Evolutionary conservation across 2,888 invertebrate genomes (phyloP).

Genomic region (Pseudococcus longispinus): DNA sequence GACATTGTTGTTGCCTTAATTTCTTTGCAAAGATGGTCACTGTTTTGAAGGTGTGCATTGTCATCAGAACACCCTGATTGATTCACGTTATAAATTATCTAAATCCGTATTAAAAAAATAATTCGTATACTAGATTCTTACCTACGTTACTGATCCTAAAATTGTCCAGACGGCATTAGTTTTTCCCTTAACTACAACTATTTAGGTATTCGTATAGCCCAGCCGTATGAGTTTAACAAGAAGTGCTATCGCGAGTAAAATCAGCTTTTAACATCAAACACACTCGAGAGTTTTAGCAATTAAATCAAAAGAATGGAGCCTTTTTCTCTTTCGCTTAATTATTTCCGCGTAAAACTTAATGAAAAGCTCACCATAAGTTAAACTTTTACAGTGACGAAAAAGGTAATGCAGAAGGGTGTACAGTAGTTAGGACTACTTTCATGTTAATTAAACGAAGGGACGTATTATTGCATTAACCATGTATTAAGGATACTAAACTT

Average conservation of each 20-base stretch:
- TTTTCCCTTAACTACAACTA: not conserved
- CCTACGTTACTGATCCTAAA: not conserved
- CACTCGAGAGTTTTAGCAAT: slow-evolving; percentile 30
- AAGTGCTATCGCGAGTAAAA: slow-evolving; percentile 8
- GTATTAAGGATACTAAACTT: slow-evolving; percentile 37
- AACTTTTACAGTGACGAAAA: slow-evolving; percentile 38
- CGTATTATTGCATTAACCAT: slow-evolving; percentile 39
- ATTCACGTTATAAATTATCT: too few relatives aligned
- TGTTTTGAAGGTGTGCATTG: too few relatives aligned
- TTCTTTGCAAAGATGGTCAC: too few relatives aligned
- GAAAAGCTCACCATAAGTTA: slow-evolving; percentile 41
- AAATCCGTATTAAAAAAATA: too few relatives aligned
- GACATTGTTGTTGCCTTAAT: too few relatives aligned
- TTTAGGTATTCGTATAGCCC: not conserved
- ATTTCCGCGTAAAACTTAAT: slow-evolving; percentile 43
- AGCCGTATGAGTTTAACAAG: not conserved
- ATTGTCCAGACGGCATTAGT: not conserved
- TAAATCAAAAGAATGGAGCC: slow-evolving; percentile 38
- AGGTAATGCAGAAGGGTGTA: not conserved
- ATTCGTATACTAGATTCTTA: too few relatives aligned
- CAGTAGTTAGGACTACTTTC: slow-evolving; percentile 32
- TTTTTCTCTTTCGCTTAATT: slow-evolving; percentile 28
- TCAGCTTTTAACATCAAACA: slow-evolving; percentile 19
- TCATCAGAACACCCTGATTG: too few relatives aligned
- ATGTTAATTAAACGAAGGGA: slow-evolving; percentile 45